Evolutionary conservation across 2,113 vertebrate species (phyloP).

Genomic region (Ammodytes marinus): DNA sequence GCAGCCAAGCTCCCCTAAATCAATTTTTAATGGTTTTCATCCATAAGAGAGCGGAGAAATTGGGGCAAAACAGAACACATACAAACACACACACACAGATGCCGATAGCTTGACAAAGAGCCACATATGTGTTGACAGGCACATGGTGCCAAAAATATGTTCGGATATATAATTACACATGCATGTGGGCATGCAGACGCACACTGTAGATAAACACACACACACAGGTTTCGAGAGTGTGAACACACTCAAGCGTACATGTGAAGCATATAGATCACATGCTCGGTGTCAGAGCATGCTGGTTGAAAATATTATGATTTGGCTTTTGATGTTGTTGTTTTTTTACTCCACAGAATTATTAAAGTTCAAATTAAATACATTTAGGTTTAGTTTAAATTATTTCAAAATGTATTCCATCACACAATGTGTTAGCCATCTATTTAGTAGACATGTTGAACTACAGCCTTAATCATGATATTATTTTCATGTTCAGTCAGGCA

Average conservation of each 20-base stretch:
- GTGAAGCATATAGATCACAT: neutral
- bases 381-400: neutral
- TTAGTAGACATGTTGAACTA: slow-evolving; percentile 17
- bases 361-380: neutral
- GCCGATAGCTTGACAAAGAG: slow-evolving; percentile 32
- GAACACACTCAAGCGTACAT: slow-evolving; percentile 13
- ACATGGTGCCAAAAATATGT: slow-evolving; percentile 40
- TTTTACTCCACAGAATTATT: no score
- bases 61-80: slow-evolving; percentile 36
- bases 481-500: neutral
- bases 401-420: neutral
- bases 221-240: neutral
- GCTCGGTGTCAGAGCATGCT: neutral
- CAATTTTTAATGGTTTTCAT: slow-evolving; percentile 73
- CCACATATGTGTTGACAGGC: slow-evolving; percentile 52
- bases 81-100: slow-evolving; percentile 32
- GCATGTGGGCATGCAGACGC: slow-evolving; percentile 4
- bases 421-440: slow-evolving; percentile 5
- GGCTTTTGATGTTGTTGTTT: neutral
- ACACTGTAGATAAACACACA: slow-evolving; percentile 24
- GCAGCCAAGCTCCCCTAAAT: slow-evolving; percentile 59
- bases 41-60: slow-evolving; percentile 44
- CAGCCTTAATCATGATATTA: neutral
- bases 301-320: neutral
- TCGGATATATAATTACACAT: slow-evolving; percentile 44